Conservation (phyloP, 1,140 invertebrate species). For the Octopus sinensis region DNA sequence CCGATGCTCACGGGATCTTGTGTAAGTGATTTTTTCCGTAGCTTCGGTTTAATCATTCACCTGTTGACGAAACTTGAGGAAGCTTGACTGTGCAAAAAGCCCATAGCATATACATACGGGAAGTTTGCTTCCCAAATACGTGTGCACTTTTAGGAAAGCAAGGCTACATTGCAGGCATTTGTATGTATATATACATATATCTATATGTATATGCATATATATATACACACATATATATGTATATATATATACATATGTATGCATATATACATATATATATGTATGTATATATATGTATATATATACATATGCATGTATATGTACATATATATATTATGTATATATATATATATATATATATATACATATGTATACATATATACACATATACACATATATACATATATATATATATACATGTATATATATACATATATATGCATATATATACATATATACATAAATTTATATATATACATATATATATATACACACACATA, state of each 20-base stretch:
- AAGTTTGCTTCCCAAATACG: too few relatives aligned
- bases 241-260: neutral
- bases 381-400: neutral
- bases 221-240: neutral
- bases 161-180: too few relatives aligned
- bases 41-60: too few relatives aligned
- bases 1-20: too few relatives aligned
- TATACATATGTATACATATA: neutral
- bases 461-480: neutral
- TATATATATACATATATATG: neutral
- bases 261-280: neutral
- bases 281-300: neutral
- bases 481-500: neutral
- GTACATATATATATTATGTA: neutral
- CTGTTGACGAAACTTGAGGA: too few relatives aligned
- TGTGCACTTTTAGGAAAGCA: too few relatives aligned
- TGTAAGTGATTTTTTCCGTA: too few relatives aligned
- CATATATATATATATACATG: neutral
- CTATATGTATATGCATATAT: neutral
- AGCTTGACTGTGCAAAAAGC: too few relatives aligned
- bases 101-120: too few relatives aligned
- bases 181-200: neutral
- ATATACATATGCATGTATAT: neutral
- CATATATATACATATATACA: neutral
- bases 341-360: neutral